phyloP scores from a whole-genome alignment of 2,797 vertebrate species.

The Cyprinella venusta region DNA sequence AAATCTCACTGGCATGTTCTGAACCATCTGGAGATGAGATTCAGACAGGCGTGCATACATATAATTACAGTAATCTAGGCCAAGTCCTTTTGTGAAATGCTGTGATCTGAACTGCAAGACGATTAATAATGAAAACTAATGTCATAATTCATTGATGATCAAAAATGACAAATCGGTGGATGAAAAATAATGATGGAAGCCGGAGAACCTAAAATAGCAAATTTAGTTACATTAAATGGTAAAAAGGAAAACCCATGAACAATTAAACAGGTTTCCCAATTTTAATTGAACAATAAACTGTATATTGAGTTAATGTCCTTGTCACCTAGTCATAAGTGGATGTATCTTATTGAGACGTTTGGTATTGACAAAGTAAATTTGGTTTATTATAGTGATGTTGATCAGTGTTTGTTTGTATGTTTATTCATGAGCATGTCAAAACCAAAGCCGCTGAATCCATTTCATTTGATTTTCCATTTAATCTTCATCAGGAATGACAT shows the following conservation, averaged over 20 bases:
- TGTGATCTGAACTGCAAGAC: background rate
- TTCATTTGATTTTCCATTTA: slow-evolving; percentile 9
- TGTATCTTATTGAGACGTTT: background rate
- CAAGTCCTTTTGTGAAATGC: background rate
- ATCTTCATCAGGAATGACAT: background rate
- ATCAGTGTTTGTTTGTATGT: background rate
- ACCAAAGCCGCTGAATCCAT: background rate
- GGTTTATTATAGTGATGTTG: background rate
- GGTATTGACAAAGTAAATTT: background rate
- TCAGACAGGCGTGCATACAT: background rate
- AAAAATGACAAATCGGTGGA: background rate
- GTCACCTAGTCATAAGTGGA: background rate
- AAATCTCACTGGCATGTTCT: slow-evolving; percentile 1
- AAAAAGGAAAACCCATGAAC: background rate
- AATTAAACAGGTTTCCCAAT: background rate
- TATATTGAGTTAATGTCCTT: background rate
- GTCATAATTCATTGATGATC: background rate
- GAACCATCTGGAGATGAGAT: background rate
- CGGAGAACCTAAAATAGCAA: background rate
- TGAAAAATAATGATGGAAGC: background rate
- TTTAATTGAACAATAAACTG: background rate
- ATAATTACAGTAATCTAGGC: slow-evolving; percentile 15
- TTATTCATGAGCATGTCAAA: background rate
- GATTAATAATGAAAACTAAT: background rate
- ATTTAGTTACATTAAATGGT: background rate